Base-by-base conservation (phyloP, 2,888 invertebrate genomes). In the Microctonus hyperodae region DNA sequence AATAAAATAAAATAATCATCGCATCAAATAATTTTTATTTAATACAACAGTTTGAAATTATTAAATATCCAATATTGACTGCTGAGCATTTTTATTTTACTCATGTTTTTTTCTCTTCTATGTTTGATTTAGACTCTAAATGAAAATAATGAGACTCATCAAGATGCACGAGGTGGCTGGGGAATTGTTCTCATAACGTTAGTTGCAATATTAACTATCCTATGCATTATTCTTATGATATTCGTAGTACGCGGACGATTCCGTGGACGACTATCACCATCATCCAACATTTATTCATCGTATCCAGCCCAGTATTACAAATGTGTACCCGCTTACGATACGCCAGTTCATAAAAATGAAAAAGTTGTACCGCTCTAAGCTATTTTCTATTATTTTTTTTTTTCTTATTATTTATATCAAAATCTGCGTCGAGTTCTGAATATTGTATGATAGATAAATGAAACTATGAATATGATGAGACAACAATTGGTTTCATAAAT, bases 291-390 rank as follows among this genome's bases (percentile, higher is more conserved):
- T 0, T 79, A 75, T 50, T 70, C 77, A 6, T 74, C 76, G 10
- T 79, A 79, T 40, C 79, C 80, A 20, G 77, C 80, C 62, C 82
- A 83, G 71, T 83, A 83, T 72, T 83, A 83, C 76, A 82, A 82
- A 68, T 81, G 80, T 70, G 81, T 83, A 48, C 81, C 82, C 23
- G 79, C 75, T 40, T 82, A 82, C 71, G 82, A 82, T 63, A 76
- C 79, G 5, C 78, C 80, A 64, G 74, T 75, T 53, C 80, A 77
- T 70, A 77, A 76, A 67, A 78, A 74, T 70, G 81, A 80, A 72
- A 81, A 82, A 67, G 74, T 81, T 44, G 77, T 79, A 61, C 79
- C 78, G 31, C 74, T 82, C 69, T 80, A 79, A 78, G 67, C 28
- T 25, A 62, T 33, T 64, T 33, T 56, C 23, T 25, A 33, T 33